Evolutionary conservation across 2,113 vertebrate species (phyloP), one percentile per base, ranked within the genome.

Genomic region (Phyllostomus discolor): DNA sequence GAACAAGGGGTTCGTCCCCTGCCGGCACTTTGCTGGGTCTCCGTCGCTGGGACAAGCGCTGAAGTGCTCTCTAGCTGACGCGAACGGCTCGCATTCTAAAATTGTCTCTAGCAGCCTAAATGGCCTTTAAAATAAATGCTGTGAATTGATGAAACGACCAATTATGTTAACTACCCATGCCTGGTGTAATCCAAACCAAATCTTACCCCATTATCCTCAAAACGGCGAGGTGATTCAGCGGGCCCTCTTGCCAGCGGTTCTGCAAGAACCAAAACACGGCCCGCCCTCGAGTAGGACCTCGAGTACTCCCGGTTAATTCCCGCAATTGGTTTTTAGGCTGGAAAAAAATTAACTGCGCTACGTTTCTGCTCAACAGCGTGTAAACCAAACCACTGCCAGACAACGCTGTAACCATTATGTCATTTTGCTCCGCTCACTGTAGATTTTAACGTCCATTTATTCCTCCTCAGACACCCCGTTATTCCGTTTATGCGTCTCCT

Each of bases 131-230:
- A 95, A 95, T 87, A 96, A 97, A 95, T 67, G 86, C 96, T 91
- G 92, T 43, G 66, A 96, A 92, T 80, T 83, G 96, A 88, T 86
- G 82, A 96, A 96, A 95, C 79, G 94, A 82, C 95, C 96, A 94
- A 95, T 97, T 97, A 97, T 81, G 83, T 90, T 94, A 98, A 97
- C 93, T 76, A 81, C 59, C 73, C 84, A 4, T 33, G 95, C 89
- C 95, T 94, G 82, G 79, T 80, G 75, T 96, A 72, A 97, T 95
- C 86, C 91, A 95, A 85, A 97, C 95, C 95, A 69, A 91, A 93
- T 78, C 95, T 94, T 91, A 92, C 70, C 78, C 90, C 88, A 89
- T 95, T 94, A 90, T 85, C 81, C 82, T 95, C 88, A 38, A 79
- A 88, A 83, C 62, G 0, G 28, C 82, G 79, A 78, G 92, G 86